These are phyloP conservation scores for Lophochroa leadbeateri DNA, from an alignment of 2,113 vertebrate species.

Conservation along the genomic window DNA sequence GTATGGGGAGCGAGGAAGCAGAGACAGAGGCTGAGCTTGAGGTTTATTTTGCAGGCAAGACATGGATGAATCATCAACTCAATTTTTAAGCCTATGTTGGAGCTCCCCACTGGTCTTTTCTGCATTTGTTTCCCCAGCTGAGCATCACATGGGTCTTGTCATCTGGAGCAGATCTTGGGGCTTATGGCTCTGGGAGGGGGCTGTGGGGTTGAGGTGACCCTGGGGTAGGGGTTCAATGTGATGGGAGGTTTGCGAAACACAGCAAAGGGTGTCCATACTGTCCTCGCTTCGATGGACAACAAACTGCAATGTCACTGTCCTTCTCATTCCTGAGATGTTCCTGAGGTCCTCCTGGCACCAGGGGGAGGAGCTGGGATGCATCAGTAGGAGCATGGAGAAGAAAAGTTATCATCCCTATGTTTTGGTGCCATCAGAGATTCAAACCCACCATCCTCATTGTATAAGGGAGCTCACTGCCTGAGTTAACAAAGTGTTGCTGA, in stretches of 20 bases:
- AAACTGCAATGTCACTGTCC: fast-evolving
- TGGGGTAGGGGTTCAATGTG: fast-evolving
- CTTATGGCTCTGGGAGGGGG: not conserved
- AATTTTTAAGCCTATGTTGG: not conserved
- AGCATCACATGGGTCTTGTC: fast-evolving
- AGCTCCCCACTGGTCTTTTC: not conserved
- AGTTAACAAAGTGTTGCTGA: not conserved
- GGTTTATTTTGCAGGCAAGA: not conserved
- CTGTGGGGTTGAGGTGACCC: not conserved
- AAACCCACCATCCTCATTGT: not conserved
- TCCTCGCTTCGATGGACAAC: fast-evolving
- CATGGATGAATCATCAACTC: fast-evolving
- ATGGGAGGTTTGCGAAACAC: not conserved
- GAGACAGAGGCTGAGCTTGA: not conserved
- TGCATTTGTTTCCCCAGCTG: fast-evolving
- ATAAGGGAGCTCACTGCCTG: not conserved
- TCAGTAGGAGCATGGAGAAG: not conserved
- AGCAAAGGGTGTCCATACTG: fast-evolving
- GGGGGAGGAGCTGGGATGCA: too few species aligned
- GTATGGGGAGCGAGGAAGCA: slow-evolving; percentile 1
- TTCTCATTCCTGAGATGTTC: not conserved
- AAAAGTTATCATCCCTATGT: not conserved
- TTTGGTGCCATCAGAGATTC: not conserved
- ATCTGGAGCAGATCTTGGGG: fast-evolving
- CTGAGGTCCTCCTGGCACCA: not conserved